phyloP scores from a whole-genome alignment of 2,113 vertebrate genomes.

The Proterorhinus semilunaris region DNA sequence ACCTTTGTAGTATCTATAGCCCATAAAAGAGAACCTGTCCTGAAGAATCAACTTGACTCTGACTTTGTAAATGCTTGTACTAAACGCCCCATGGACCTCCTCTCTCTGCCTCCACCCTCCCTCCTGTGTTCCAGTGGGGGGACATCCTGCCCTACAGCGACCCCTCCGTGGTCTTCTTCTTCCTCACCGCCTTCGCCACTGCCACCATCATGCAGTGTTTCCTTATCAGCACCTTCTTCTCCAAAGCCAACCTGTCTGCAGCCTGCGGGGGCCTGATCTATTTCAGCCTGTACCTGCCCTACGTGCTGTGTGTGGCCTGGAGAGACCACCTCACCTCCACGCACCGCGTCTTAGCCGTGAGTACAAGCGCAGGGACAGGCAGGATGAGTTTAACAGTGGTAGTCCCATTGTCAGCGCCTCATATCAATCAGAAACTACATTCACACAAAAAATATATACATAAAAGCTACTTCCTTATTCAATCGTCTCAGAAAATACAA shows the following conservation, averaged over 20 bases:
- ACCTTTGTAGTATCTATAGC: too few relatives aligned
- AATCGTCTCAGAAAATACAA: neutral
- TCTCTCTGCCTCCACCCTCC: too few relatives aligned
- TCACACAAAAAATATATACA: too few relatives aligned
- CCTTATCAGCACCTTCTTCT: slow-evolving; percentile 90
- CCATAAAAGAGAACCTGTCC: too few relatives aligned
- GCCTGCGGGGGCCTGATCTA: slow-evolving; percentile 89
- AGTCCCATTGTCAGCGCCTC: too few relatives aligned
- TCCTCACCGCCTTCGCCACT: slow-evolving; percentile 83
- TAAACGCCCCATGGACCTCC: neutral
- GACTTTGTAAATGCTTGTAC: neutral
- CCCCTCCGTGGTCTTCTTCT: slow-evolving; percentile 82
- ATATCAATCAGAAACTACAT: too few relatives aligned
- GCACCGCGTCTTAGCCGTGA: slow-evolving; percentile 76
- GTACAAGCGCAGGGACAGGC: slow-evolving; percentile 28
- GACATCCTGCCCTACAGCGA: slow-evolving; percentile 89
- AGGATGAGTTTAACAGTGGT: too few relatives aligned
- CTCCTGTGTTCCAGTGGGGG: slow-evolving; percentile 71
- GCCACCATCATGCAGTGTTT: slow-evolving; percentile 92
- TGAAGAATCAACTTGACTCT: neutral
- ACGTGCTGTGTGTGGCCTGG: slow-evolving; percentile 88
- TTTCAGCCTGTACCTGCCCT: slow-evolving; percentile 88
- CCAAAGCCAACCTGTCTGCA: slow-evolving; percentile 84
- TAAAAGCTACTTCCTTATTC: too few relatives aligned
- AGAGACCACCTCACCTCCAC: slow-evolving; percentile 78